These are phyloP conservation scores for Melangyna quadrimaculata DNA, from an alignment of 2,888 invertebrate genomes.

Conservation along the genomic window DNA sequence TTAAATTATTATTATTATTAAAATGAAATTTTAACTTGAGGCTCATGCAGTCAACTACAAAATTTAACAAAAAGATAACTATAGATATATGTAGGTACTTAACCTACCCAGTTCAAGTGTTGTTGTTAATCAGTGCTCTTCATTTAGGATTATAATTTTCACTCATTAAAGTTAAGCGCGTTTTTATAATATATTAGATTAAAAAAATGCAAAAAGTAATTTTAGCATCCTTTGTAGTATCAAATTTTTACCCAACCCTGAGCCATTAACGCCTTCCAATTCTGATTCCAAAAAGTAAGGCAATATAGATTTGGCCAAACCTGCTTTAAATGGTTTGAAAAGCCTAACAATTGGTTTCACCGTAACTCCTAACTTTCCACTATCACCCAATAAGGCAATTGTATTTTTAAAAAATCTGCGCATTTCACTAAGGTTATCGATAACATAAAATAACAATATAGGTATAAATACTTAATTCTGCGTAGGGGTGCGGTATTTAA, in stretches of 20 bases:
- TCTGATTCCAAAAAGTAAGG: neutral
- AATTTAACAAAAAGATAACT: neutral
- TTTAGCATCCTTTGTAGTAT: too few species aligned
- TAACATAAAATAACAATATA: neutral
- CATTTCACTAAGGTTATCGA: neutral
- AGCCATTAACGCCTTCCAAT: neutral
- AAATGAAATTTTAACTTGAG: constrained; percentile 16
- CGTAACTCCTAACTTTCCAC: too few species aligned
- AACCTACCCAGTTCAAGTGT: neutral
- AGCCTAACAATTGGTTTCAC: neutral
- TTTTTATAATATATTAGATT: too few species aligned
- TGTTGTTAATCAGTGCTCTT: too few species aligned
- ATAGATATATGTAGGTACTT: neutral
- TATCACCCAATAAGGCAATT: neutral
- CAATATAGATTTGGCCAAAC: neutral
- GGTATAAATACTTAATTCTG: constrained; percentile 23
- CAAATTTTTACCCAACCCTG: too few species aligned
- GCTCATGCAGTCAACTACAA: neutral
- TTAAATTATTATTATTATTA: constrained; percentile 18
- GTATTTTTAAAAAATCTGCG: neutral
- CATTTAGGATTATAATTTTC: neutral
- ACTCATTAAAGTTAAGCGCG: neutral
- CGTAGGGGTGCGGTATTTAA: constrained; percentile 16
- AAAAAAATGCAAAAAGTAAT: too few species aligned
- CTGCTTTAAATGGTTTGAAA: neutral